A percentile compares a stretch with the other conserved stretches of the same genome.
Evolutionary conservation across 2,113 vertebrate species (phyloP).

Genomic region (Pachypanchax playfairii): DNA sequence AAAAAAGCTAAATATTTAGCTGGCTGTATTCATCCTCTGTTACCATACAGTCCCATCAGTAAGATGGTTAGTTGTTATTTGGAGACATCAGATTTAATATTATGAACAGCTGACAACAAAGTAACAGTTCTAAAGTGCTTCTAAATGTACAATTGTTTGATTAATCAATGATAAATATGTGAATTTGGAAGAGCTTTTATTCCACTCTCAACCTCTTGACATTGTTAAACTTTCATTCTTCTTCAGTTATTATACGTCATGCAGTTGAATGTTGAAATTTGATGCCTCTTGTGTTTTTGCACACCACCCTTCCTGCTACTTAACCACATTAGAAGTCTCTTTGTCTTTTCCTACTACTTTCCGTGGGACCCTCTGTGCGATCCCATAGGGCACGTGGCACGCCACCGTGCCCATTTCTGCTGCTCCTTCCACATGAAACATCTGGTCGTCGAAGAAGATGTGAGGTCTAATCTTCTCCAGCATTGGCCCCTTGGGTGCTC

Average conservation of each 20-base stretch:
- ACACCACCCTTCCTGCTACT: slow-evolving; percentile 25
- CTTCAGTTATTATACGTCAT: neutral
- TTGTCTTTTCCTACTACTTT: slow-evolving; percentile 37
- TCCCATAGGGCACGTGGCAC: slow-evolving; percentile 91
- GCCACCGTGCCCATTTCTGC: slow-evolving; percentile 90
- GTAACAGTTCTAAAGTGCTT: neutral
- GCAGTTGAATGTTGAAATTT: neutral
- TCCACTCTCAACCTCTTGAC: neutral
- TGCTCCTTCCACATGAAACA: slow-evolving; percentile 94
- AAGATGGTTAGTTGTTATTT: neutral
- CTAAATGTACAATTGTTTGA: neutral
- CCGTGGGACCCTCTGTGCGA: slow-evolving; percentile 78
- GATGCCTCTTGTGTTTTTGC: neutral
- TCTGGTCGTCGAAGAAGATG: slow-evolving; percentile 97
- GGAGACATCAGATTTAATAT: neutral
- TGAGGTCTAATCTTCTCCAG: slow-evolving; percentile 93
- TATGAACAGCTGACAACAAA: too few species aligned
- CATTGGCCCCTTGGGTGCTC: slow-evolving; percentile 92
- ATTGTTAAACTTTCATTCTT: neutral
- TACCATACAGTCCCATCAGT: neutral
- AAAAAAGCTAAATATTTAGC: too few species aligned
- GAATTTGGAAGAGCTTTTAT: neutral
- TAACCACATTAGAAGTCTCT: slow-evolving; percentile 23
- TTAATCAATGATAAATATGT: neutral
- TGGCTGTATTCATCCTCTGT: too few species aligned